These are phyloP conservation scores for Pycnonotus jocosus DNA, from an alignment of 2,113 vertebrate species.

Conservation along the genomic window DNA sequence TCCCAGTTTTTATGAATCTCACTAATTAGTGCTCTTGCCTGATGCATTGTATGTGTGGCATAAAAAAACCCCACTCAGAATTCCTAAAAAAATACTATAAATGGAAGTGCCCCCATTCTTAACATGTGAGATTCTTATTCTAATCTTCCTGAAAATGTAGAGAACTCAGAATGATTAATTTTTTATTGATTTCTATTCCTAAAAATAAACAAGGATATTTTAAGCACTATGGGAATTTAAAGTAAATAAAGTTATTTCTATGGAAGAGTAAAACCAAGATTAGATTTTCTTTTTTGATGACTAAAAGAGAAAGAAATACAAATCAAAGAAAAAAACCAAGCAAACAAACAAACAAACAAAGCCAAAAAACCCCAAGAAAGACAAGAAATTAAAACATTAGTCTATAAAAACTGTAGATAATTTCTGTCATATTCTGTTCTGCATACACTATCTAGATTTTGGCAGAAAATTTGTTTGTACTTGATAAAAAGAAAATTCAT, in stretches of 20 bases:
- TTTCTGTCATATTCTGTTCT: background rate
- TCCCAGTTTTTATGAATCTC: background rate
- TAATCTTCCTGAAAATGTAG: background rate
- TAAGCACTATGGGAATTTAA: background rate
- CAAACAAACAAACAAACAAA: background rate
- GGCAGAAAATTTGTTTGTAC: background rate
- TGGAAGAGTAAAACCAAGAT: background rate
- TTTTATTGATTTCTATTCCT: background rate
- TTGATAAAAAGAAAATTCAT: background rate
- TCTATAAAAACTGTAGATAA: background rate
- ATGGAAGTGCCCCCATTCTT: background rate
- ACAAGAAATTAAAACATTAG: background rate
- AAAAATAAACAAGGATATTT: background rate
- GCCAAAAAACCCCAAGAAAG: background rate
- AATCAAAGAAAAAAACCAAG: background rate
- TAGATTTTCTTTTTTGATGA: background rate
- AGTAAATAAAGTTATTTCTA: background rate
- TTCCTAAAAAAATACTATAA: background rate
- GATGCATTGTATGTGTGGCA: background rate
- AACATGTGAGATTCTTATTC: background rate
- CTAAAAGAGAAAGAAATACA: background rate
- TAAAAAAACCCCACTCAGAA: accelerated
- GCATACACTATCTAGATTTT: background rate
- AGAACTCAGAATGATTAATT: background rate
- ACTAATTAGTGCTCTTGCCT: background rate